Conservation (phyloP, 2,797 vertebrate species). For the Phrynocephalus vlangalii region DNA sequence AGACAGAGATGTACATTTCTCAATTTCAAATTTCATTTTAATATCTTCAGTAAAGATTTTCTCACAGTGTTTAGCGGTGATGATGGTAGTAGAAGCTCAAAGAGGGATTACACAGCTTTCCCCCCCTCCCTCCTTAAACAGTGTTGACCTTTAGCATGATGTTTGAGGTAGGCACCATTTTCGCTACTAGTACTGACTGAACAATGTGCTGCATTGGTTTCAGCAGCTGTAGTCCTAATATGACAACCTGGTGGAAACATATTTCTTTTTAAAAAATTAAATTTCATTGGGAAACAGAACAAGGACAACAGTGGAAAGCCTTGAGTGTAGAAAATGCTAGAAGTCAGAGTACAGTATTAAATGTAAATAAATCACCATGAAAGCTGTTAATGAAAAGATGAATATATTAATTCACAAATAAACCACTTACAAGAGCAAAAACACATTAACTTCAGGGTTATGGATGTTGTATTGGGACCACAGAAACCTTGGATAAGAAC, state of each 20-base stretch:
- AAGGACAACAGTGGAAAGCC: background rate
- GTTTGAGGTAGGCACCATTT: too few relatives aligned
- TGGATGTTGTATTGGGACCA: background rate
- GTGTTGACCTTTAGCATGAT: background rate
- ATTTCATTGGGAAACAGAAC: constrained; percentile 1
- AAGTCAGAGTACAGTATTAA: background rate
- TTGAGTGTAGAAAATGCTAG: background rate
- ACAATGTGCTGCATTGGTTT: background rate
- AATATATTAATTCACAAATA: constrained; percentile 14
- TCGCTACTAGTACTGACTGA: background rate
- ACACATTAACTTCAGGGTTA: background rate
- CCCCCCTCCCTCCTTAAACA: background rate
- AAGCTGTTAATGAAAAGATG: constrained; percentile 14
- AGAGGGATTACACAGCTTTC: too few relatives aligned
- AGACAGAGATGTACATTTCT: too few relatives aligned
- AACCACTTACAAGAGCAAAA: constrained; percentile 15
- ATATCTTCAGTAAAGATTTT: too few relatives aligned
- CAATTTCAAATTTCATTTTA: too few relatives aligned
- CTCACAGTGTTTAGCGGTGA: too few relatives aligned
- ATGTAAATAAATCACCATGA: background rate
- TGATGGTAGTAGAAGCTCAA: too few relatives aligned
- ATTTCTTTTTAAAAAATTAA: constrained; percentile 10
- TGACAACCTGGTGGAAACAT: background rate
- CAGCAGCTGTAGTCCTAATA: background rate
- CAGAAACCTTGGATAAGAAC: background rate